A percentile compares a stretch with the other conserved stretches of the same genome.
These are phyloP conservation scores for Geotria australis DNA, from an alignment of 2,797 vertebrate genomes.

Conservation along the genomic window DNA sequence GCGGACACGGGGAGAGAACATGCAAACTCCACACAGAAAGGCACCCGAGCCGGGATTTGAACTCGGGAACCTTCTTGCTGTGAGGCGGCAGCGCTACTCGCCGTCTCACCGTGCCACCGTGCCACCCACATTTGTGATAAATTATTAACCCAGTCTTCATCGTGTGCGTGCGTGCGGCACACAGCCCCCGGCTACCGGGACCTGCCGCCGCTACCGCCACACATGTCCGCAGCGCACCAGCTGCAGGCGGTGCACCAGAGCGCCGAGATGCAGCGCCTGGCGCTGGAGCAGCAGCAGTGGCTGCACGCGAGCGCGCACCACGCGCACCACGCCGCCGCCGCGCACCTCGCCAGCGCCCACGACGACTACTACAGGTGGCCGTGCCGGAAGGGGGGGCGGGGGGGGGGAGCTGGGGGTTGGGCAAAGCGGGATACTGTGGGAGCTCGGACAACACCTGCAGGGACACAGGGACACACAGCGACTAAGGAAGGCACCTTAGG, in stretches of 20 bases:
- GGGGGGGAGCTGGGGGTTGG: rapidly evolving
- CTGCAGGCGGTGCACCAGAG: slow-evolving; percentile 99
- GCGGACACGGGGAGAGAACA: too few species aligned
- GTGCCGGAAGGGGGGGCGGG: background rate
- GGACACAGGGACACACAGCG: background rate
- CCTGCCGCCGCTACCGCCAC: slow-evolving; percentile 53
- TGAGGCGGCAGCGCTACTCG: too few species aligned
- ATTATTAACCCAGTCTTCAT: too few species aligned
- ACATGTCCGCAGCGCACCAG: slow-evolving; percentile 90
- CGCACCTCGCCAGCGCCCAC: slow-evolving; percentile 18
- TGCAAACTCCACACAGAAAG: too few species aligned
- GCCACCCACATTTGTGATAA: too few species aligned
- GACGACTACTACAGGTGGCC: slow-evolving; percentile 94
- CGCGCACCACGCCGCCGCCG: slow-evolving; percentile 24
- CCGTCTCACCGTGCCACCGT: too few species aligned
- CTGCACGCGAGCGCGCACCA: slow-evolving; percentile 65
- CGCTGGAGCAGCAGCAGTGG: slow-evolving; percentile 92
- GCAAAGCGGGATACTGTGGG: background rate
- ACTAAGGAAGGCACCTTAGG: background rate
- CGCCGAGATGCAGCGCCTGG: slow-evolving; percentile 77
- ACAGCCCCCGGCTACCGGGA: slow-evolving; percentile 16
- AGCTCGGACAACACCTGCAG: too few species aligned
- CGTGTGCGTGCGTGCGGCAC: too few species aligned
- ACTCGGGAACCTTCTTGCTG: too few species aligned
- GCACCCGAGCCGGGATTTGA: too few species aligned